These are phyloP conservation scores for Cheilosia soror DNA, from an alignment of 2,888 invertebrate genomes.

Conservation along the genomic window DNA sequence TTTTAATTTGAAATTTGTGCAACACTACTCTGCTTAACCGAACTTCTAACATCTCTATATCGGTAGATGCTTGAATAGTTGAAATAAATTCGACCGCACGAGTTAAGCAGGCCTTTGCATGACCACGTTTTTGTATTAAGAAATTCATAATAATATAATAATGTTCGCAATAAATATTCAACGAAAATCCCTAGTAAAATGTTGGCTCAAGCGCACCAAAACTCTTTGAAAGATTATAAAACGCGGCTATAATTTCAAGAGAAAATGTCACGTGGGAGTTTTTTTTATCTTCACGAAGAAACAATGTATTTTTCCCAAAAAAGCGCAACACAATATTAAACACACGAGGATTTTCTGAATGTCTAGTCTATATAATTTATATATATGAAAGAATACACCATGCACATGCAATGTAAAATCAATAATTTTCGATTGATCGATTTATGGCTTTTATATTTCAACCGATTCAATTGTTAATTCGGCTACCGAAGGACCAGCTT, in stretches of 20 bases:
- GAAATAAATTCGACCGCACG: slow-evolving; percentile 18
- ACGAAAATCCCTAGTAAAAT: not conserved
- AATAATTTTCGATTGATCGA: not conserved
- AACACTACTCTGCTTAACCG: slow-evolving; percentile 13
- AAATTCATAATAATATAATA: not conserved
- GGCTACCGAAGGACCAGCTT: not conserved
- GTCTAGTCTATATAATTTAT: not conserved
- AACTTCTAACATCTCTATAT: slow-evolving; percentile 27
- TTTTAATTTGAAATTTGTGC: too few relatives aligned
- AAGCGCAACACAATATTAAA: not conserved
- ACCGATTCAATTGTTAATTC: not conserved
- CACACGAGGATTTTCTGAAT: not conserved
- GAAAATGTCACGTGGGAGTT: not conserved
- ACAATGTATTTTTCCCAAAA: not conserved
- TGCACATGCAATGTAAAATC: not conserved
- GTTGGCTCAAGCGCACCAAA: not conserved
- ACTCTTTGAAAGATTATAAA: not conserved
- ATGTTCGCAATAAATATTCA: too few relatives aligned
- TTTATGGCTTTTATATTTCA: not conserved
- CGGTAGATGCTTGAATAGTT: not conserved
- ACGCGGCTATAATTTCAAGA: not conserved
- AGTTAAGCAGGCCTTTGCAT: slow-evolving; percentile 27
- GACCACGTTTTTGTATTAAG: not conserved
- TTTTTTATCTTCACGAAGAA: not conserved
- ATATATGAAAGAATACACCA: not conserved